Percentiles rank a stretch among this genome's conserved stretches.
Evolutionary conservation across 35 echinoderm and acorn worm species (phyloP).

Genomic region (Apostichopus californicus): DNA sequence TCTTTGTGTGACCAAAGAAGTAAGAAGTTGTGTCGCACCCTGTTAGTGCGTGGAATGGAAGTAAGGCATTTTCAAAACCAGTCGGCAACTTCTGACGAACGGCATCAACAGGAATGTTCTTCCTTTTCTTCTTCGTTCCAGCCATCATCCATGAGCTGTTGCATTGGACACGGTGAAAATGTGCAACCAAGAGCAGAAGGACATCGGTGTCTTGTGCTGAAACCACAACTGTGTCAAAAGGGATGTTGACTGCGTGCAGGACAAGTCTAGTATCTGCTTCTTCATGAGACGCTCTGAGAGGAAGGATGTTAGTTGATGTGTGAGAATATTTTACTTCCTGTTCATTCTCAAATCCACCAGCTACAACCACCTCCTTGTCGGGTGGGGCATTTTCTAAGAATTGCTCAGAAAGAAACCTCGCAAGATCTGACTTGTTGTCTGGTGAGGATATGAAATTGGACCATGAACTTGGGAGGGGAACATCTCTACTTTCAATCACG

Average conservation of each 20-base stretch:
- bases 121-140: conserved; percentile 23
- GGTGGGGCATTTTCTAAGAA: neutral
- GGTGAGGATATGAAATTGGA: conserved; percentile 25
- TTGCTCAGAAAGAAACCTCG: conserved; percentile 33
- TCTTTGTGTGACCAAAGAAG: neutral
- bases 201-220: conserved; percentile 29
- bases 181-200: conserved; percentile 11
- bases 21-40: conserved; percentile 18
- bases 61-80: neutral
- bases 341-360: conserved; percentile 35
- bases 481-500: conserved; percentile 42
- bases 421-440: conserved; percentile 61
- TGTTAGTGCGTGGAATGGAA: conserved; percentile 29
- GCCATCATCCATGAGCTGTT: conserved; percentile 25
- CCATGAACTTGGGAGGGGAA: conserved; percentile 60
- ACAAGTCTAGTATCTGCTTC: conserved; percentile 27
- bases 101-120: neutral
- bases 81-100: neutral
- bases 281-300: conserved; percentile 1
- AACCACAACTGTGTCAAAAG: neutral
- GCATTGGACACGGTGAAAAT: conserved; percentile 32
- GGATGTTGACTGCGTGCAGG: neutral
- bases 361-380: conserved; percentile 20
- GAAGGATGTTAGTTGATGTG: neutral
- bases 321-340: neutral